Evolutionary conservation across 2,113 vertebrate genomes (phyloP).

Genomic region (Mirounga angustirostris): DNA sequence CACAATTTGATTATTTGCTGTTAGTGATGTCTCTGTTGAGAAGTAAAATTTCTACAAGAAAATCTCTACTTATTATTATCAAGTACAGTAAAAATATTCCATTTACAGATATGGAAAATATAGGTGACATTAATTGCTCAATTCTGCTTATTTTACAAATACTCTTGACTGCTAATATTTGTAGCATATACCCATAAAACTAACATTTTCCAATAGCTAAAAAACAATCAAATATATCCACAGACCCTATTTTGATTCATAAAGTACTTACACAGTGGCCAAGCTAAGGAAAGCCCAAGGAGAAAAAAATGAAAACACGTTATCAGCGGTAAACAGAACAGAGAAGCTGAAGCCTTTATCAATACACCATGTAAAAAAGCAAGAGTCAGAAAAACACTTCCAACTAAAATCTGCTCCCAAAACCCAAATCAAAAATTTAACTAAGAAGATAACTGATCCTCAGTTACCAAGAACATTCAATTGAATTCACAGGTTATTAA

Average conservation of each 20-base stretch:
- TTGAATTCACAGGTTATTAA: slow-evolving; percentile 55
- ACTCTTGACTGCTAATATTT: neutral
- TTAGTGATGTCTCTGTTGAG: neutral
- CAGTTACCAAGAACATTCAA: neutral
- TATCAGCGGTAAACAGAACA: slow-evolving; percentile 86
- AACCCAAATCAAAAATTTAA: slow-evolving; percentile 7
- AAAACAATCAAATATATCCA: neutral
- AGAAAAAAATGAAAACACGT: slow-evolving; percentile 85
- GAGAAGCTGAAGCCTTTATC: neutral
- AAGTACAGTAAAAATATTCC: neutral
- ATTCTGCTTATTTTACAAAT: neutral
- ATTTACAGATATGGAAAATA: neutral
- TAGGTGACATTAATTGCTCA: neutral
- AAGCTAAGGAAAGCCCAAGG: slow-evolving; percentile 94
- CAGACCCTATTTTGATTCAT: slow-evolving; percentile 51
- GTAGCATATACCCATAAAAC: neutral
- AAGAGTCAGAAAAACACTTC: slow-evolving; percentile 17
- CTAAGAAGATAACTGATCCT: slow-evolving; percentile 1
- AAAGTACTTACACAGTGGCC: slow-evolving; percentile 98
- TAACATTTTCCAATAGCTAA: neutral
- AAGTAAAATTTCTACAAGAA: slow-evolving; percentile 34
- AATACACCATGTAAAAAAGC: slow-evolving; percentile 68
- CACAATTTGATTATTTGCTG: neutral
- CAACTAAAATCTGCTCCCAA: neutral
- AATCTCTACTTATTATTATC: neutral